Evolutionary conservation across 2,113 vertebrate genomes (phyloP).

Genomic region (Microtus ochrogaster): DNA sequence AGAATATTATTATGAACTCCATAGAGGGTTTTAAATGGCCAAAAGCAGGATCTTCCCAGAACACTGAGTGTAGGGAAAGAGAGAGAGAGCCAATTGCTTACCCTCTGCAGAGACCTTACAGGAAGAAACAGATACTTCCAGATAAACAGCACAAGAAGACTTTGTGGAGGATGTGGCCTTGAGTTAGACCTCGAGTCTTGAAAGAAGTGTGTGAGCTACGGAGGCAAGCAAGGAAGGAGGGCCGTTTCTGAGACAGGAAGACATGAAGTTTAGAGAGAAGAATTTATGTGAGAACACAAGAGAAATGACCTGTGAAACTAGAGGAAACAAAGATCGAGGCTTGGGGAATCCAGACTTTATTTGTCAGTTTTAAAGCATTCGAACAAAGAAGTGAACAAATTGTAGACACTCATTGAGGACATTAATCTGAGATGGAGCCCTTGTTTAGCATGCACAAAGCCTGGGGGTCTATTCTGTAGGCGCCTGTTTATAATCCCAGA

Average conservation of each 20-base stretch:
- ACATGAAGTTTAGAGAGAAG: neutral
- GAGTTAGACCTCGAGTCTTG: slow-evolving; percentile 37
- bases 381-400: neutral
- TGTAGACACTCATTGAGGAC: neutral
- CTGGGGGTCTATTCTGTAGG: no score
- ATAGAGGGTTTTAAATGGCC: neutral
- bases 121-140: slow-evolving; percentile 22
- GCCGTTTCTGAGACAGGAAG: slow-evolving; percentile 50
- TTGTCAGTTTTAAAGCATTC: neutral
- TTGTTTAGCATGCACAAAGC: neutral
- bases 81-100: slow-evolving; percentile 4
- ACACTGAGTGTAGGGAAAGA: neutral
- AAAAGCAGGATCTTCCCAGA: neutral
- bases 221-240: slow-evolving; percentile 66
- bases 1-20: neutral
- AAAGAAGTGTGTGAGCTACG: slow-evolving; percentile 33
- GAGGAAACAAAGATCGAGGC: neutral
- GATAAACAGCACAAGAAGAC: slow-evolving; percentile 17
- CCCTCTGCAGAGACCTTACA: neutral
- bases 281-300: slow-evolving; percentile 8
- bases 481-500: no score
- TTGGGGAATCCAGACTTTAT: neutral
- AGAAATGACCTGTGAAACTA: neutral
- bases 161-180: slow-evolving; percentile 43
- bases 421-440: neutral